Percentiles rank a stretch among this genome's conserved stretches.
Evolutionary conservation across 2,113 vertebrate genomes (phyloP).

Genomic region (Cochlearius cochlearius): DNA sequence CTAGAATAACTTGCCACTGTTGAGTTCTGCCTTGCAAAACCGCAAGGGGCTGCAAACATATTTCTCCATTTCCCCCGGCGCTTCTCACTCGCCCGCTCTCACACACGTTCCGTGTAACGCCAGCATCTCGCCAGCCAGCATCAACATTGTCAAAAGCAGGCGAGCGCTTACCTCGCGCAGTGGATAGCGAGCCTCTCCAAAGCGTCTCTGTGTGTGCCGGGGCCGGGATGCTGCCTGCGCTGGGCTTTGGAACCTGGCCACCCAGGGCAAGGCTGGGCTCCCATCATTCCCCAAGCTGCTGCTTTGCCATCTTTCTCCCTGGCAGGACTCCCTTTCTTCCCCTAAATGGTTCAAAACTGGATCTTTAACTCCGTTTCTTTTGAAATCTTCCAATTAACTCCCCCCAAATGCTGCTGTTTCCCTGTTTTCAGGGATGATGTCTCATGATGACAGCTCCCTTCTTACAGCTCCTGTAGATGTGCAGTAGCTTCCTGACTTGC

Average conservation of each 20-base stretch:
- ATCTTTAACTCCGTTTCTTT: background rate
- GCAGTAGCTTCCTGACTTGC: background rate
- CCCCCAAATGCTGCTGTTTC: background rate
- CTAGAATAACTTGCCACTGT: slow-evolving; percentile 12
- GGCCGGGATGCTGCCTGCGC: background rate
- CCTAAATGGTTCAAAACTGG: background rate
- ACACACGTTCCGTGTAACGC: background rate
- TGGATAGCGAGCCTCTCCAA: background rate
- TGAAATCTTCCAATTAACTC: background rate
- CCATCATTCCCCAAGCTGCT: background rate
- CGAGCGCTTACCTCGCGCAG: fast-evolving
- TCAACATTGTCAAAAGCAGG: background rate
- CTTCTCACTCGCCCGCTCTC: background rate
- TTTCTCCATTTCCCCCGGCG: background rate
- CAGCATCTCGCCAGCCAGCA: background rate
- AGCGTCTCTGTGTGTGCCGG: fast-evolving
- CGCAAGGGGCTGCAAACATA: background rate
- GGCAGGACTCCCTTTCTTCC: background rate
- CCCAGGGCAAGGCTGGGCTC: background rate
- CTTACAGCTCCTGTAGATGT: background rate
- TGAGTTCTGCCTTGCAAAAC: background rate
- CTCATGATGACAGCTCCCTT: background rate
- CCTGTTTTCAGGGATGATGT: background rate
- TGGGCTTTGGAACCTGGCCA: background rate
- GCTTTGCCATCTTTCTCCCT: background rate